These are phyloP conservation scores for Catostylus mosaicus DNA, from an alignment of 30 jellyfish, hydroid and myxozoan genomes.

Conservation along the genomic window DNA sequence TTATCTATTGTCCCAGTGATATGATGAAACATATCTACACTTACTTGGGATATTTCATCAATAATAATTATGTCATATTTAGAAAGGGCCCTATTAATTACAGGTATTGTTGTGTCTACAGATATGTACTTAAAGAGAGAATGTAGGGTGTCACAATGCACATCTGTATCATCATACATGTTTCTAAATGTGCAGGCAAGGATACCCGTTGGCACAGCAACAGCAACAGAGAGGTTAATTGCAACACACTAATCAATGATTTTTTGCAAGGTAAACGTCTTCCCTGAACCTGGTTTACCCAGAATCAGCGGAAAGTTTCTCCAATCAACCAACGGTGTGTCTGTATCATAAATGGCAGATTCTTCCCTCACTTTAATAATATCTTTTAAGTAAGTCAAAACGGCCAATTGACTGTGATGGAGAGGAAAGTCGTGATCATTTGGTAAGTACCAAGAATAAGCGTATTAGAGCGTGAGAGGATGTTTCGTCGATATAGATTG, in stretches of 20 bases:
- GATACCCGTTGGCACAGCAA: not conserved
- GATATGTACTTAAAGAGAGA: not conserved
- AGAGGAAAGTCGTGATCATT: no score
- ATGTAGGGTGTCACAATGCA: conserved; percentile 6
- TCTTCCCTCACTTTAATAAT: no score
- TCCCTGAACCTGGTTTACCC: conserved; percentile 49
- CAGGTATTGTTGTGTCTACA: not conserved
- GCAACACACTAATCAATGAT: conserved; percentile 11
- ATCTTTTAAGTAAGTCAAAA: no score
- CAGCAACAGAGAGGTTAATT: not conserved
- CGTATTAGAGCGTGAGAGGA: no score
- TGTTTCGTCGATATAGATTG: no score
- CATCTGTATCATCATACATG: not conserved
- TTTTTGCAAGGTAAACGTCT: not conserved
- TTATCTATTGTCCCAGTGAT: not conserved
- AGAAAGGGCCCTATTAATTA: not conserved
- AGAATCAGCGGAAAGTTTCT: not conserved
- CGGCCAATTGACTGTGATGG: no score
- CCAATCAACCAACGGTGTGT: no score
- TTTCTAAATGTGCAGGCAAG: not conserved
- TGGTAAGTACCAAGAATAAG: no score
- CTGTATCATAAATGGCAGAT: no score
- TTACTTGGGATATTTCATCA: conserved; percentile 6
- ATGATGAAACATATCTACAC: conserved; percentile 4
- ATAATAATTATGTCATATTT: not conserved